Evolutionary conservation across 2,113 vertebrate species (phyloP).

Genomic region (Raphicerus campestris): DNA sequence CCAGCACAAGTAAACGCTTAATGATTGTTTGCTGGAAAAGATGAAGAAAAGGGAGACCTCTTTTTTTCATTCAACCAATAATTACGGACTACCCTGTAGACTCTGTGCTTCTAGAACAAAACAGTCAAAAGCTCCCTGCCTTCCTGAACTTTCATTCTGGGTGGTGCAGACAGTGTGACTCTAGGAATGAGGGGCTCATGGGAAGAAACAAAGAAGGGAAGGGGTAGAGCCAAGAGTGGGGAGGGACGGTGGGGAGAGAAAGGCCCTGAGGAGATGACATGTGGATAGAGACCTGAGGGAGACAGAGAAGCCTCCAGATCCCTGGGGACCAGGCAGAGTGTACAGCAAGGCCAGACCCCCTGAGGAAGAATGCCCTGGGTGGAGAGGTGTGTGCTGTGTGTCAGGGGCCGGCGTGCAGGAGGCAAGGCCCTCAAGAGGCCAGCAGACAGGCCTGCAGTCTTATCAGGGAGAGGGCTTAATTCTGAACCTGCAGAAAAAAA

Average conservation of each 20-base stretch:
- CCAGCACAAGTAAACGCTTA: background rate
- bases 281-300: background rate
- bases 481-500: background rate
- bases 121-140: background rate
- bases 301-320: background rate
- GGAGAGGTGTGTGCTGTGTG: background rate
- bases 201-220: background rate
- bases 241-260: background rate
- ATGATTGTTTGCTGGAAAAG: background rate
- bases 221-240: background rate
- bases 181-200: fast-evolving
- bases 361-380: background rate
- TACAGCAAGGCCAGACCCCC: background rate
- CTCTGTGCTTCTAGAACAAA: background rate
- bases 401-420: fast-evolving
- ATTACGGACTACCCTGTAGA: background rate
- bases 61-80: background rate
- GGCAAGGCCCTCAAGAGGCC: background rate
- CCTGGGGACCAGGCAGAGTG: background rate
- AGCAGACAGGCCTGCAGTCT: background rate
- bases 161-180: too few species aligned
- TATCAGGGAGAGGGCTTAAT: background rate
- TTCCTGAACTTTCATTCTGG: background rate
- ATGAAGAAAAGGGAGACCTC: background rate
- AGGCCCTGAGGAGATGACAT: background rate